A percentile compares a stretch with the other conserved stretches of the same genome.
Conservation (phyloP, 2,797 vertebrate genomes). For the Xiphophorus birchmanni region DNA sequence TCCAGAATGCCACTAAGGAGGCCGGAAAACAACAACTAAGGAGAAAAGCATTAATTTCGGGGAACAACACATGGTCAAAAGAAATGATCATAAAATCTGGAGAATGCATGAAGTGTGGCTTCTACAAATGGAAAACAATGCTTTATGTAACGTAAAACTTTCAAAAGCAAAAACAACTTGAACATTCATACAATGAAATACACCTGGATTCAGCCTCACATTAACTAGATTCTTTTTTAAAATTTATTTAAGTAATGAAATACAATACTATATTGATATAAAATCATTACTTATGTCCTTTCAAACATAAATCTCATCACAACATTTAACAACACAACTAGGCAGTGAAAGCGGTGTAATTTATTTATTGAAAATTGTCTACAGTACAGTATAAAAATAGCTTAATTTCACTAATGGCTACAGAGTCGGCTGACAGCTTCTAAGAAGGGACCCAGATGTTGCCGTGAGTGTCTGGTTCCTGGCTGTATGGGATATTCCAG, state of each 20-base stretch:
- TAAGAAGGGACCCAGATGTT: conserved; percentile 94
- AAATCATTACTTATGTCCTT: not conserved
- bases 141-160: not conserved
- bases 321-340: not conserved
- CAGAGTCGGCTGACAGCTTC: conserved; percentile 41
- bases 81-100: not conserved
- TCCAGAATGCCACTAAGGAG: not conserved
- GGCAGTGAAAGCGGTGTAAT: conserved; percentile 1
- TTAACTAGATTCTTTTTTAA: not conserved
- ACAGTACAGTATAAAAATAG: conserved; percentile 46
- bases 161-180: not conserved
- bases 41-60: not conserved
- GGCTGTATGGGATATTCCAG: conserved; percentile 94
- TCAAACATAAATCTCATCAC: not conserved
- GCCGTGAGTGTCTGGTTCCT: conserved; percentile 92
- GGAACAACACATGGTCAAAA: not conserved
- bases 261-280: not conserved
- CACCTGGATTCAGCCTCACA: not conserved
- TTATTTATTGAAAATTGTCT: conserved; percentile 49
- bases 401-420: conserved; percentile 33
- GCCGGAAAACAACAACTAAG: not conserved
- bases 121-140: not conserved
- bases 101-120: not conserved
- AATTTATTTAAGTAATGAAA: not conserved
- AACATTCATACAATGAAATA: not conserved